These are phyloP conservation scores for Ptilorrhoa leucosticta DNA, from an alignment of 2,113 vertebrate species.

Conservation along the genomic window DNA sequence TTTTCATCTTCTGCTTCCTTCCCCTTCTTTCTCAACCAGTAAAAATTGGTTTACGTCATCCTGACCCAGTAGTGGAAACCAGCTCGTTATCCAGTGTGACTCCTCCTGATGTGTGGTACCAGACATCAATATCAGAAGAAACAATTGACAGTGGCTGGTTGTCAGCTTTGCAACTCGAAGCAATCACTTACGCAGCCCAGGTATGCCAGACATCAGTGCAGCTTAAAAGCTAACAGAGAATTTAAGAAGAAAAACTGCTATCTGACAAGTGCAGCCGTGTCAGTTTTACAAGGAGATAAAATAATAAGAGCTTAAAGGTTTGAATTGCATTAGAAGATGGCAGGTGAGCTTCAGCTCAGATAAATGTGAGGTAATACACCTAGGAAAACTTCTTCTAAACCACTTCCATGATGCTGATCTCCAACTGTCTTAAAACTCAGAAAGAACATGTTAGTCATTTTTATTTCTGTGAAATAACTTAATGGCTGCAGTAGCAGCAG, in stretches of 20 bases:
- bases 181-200: conserved; percentile 95
- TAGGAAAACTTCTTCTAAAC: background rate
- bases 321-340: background rate
- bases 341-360: background rate
- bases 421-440: background rate
- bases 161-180: conserved; percentile 95
- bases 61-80: conserved; percentile 96
- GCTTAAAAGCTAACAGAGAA: background rate
- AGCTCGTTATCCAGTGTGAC: conserved; percentile 95
- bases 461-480: background rate
- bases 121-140: conserved; percentile 92
- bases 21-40: conserved; percentile 68
- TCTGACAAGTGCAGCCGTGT: background rate
- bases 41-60: conserved; percentile 91
- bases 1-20: background rate
- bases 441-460: background rate
- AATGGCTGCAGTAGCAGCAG: background rate
- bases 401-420: background rate
- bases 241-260: background rate
- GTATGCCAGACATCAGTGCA: conserved; percentile 46
- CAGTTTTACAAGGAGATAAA: background rate
- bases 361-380: background rate
- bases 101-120: conserved; percentile 96
- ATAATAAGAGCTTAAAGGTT: background rate
- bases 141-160: conserved; percentile 92